Conservation (phyloP, 2,113 vertebrate species). For the Raja brachyura region DNA sequence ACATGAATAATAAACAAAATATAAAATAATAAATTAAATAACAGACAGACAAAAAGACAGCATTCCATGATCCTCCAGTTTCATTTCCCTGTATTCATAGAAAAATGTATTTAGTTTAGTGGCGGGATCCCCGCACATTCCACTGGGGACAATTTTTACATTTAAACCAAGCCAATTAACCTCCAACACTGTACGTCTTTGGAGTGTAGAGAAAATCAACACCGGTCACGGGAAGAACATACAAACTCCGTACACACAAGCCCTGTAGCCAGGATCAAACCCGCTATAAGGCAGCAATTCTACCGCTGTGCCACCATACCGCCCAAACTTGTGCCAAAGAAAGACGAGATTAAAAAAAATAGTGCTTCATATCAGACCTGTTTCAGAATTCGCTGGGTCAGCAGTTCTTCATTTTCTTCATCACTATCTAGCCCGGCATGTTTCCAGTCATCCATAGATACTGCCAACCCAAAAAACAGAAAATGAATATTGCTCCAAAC, state of each 20-base stretch:
- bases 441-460: constrained; percentile 66
- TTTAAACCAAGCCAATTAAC: no score
- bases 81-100: background rate
- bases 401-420: constrained; percentile 78
- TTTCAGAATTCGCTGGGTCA: constrained; percentile 71
- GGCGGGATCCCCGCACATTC: no score
- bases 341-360: background rate
- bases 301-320: no score
- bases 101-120: background rate
- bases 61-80: background rate
- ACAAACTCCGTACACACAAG: no score
- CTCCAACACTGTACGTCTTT: no score
- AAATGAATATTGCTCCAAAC: background rate
- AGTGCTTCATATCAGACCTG: constrained; percentile 57
- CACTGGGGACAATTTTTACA: no score
- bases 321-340: background rate
- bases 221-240: no score
- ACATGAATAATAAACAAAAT: background rate
- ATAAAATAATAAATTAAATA: no score
- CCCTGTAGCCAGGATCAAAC: no score
- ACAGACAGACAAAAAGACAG: no score
- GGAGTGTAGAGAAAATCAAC: no score
- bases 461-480: constrained; percentile 52
- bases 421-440: constrained; percentile 70
- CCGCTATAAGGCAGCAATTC: no score